Evolutionary conservation across 2,888 invertebrate species (phyloP), one percentile per base, ranked within the genome.

Genomic region (Keiferia lycopersicella): DNA sequence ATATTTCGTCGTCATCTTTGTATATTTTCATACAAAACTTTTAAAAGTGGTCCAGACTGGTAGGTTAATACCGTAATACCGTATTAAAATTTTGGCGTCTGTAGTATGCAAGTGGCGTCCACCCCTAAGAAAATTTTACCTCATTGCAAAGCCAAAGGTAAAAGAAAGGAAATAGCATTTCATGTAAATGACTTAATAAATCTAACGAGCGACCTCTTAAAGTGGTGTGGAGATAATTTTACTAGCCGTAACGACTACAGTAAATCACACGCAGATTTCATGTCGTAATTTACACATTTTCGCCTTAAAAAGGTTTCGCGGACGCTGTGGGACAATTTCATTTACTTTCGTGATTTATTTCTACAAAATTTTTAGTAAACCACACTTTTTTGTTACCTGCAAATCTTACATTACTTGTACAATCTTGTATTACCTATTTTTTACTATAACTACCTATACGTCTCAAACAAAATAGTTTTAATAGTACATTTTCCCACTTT

Each of bases 171-270:
- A 45, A 45, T 11, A 45, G 66, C 66, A 69, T 71, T 69, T 67
- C 63, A 66, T 67, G 66, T 66, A 67, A 69, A 67, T 64, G 64
- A 61, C 69, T 69, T 68, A 67, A 56, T 70, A 68, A 69, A 72
- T 69, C 67, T 63, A 20, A 26, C 60, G 57, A 50, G 65, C 61
- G 38, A 65, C 62, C 63, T 64, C 61, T 61, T 64, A 66, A 66
- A 66, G 65, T 66, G 62, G 62, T 61, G 56, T 58, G 64, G 61
- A 64, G 66, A 67, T 67, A 67, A 67, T 67, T 67, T 34, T 60
- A 65, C 65, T 63, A 65, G 62, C 14, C 64, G 38, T 65, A 65
- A 67, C 61, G 66, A 61, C 62, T 62, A 16, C 34, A 64, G 48
- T 68, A 66, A 67, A 68, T 68, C 68, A 68, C 64, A 53, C 62